A percentile compares a stretch with the other conserved stretches of the same genome.
phyloP scores from a whole-genome alignment of 2,113 vertebrate genomes.

The Dromiciops gliroides region DNA sequence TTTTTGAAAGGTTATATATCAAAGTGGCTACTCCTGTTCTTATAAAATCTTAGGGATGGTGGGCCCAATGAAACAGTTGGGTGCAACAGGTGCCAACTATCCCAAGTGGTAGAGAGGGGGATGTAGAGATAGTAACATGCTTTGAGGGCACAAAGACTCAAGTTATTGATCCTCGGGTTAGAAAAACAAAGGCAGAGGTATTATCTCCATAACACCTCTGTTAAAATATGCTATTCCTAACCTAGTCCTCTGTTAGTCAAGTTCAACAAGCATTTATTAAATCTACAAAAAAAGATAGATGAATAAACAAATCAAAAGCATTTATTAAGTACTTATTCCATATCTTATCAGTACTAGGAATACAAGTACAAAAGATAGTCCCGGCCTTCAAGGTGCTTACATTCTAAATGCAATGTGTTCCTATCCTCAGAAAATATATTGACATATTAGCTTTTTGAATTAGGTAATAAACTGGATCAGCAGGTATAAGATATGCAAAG shows the following conservation, averaged over 20 bases:
- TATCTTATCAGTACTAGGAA: no score
- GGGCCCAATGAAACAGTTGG: not conserved
- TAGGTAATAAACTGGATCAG: not conserved
- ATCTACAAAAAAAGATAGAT: not conserved
- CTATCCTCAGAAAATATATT: not conserved
- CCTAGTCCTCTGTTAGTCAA: not conserved
- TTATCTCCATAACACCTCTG: not conserved
- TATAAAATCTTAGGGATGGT: not conserved
- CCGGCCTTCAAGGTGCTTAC: not conserved
- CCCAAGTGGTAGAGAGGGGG: not conserved
- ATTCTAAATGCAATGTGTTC: not conserved
- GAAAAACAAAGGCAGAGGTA: not conserved
- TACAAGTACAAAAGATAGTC: not conserved
- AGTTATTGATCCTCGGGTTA: not conserved
- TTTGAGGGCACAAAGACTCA: not conserved
- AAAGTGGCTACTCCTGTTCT: not conserved
- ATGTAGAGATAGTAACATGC: not conserved
- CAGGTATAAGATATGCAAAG: no score
- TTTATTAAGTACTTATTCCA: not conserved
- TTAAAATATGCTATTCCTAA: not conserved
- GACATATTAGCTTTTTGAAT: not conserved
- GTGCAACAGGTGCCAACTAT: not conserved
- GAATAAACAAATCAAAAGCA: not conserved
- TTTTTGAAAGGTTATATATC: not conserved
- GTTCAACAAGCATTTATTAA: not conserved